phyloP scores from a whole-genome alignment of 2,113 vertebrate species.

The Ophthalmolycus amberensis region DNA sequence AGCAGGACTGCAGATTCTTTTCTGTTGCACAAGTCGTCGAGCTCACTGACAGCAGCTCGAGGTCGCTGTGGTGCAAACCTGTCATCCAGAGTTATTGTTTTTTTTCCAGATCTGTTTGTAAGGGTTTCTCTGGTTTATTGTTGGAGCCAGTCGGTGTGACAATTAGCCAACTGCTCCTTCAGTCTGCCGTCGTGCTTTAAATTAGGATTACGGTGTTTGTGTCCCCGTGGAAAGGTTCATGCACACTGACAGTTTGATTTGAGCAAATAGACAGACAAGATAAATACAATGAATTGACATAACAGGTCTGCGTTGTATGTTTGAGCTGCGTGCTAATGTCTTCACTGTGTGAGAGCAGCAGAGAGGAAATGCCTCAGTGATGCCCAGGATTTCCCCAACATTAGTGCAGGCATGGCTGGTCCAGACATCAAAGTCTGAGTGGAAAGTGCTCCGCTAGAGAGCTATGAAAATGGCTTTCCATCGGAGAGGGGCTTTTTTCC shows the following conservation, averaged over 20 bases:
- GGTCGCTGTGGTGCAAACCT: conserved; percentile 16
- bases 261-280: background rate
- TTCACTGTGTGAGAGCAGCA: conserved; percentile 66
- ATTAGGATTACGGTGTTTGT: background rate
- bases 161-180: conserved; percentile 28
- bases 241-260: background rate
- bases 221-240: background rate
- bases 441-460: conserved; percentile 43
- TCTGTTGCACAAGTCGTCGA: conserved; percentile 16
- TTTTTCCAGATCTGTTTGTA: conserved; percentile 46
- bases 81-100: conserved; percentile 43
- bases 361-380: conserved; percentile 78
- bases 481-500: conserved; percentile 56
- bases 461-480: conserved; percentile 48
- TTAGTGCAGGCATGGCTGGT: conserved; percentile 60
- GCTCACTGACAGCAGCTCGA: conserved; percentile 1
- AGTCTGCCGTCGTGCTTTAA: conserved; percentile 18
- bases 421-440: conserved; percentile 74
- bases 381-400: conserved; percentile 83
- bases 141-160: conserved; percentile 18
- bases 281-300: background rate
- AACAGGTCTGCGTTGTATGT: conserved; percentile 20
- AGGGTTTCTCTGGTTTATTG: conserved; percentile 33
- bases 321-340: conserved; percentile 24
- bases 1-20: background rate